Base-by-base conservation (phyloP, 1,140 invertebrate species). In the Drosophila punjabiensis region DNA sequence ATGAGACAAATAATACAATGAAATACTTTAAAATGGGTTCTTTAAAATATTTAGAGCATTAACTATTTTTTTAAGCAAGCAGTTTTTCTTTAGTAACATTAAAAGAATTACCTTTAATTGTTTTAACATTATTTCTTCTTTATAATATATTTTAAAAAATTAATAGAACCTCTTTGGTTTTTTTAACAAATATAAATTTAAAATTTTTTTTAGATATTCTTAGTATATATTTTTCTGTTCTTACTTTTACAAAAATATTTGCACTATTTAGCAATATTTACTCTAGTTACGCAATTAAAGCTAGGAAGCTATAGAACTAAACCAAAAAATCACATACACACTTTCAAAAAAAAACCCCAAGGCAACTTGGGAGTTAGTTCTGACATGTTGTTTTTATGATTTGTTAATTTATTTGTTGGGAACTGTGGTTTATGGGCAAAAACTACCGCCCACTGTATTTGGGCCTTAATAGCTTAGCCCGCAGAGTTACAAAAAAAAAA, bases 401-500 rank as follows among this genome's bases (percentile, higher is more conserved):
- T 58, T 37, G 8, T 24, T 33, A 16, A 8, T 59, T 65, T 64
- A n/a, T 28, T 30, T 59, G 13, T 16, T 60, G 32, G 30, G 13
- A 9, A 18, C 16, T 47, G 32, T 10, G 7, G 18, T 37, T 39
- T 56, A 32, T 28, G 37, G 28, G 18, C 20, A 70, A 39, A 48
- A 39, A 24, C 39, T 32, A 37, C 10, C 16, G 16, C 28, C 55
- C 68, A 53, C 69, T 61, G 68, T 53, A 32, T 33, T 41, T 20
- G 13, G 55, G 41, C 39, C n/a, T 16, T 50, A 53, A 64, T 41
- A 41, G 69, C 59, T 64, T 30, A 39, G 20, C 11, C 45, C 62
- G 43, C 41, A 55, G 50, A 71, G 45, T 71, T 43, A 52, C 69
- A 37, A 50, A 47, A 56, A 33, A 52, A 10, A 32, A 45, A 16